phyloP scores from a whole-genome alignment of 2,113 vertebrate species.

The Xenopus laevis region DNA sequence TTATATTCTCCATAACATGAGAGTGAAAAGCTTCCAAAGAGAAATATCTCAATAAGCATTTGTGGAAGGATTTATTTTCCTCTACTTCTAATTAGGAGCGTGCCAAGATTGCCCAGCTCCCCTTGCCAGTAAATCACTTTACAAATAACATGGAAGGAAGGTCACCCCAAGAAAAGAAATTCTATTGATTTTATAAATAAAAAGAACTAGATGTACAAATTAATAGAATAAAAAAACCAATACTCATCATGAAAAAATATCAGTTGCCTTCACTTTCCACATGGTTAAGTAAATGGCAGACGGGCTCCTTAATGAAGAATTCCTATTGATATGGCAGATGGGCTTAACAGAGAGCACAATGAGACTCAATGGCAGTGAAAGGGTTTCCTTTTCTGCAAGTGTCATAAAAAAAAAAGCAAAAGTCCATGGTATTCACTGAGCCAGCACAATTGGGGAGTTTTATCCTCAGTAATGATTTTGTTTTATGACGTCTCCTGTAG shows the following conservation, averaged over 20 bases:
- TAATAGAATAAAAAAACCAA: not conserved
- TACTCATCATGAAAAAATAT: not conserved
- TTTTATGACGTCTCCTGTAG: conserved; percentile 39
- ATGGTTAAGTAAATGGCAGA: conserved; percentile 9
- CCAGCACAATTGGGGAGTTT: conserved; percentile 36
- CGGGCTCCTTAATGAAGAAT: conserved; percentile 7
- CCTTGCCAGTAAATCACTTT: no score
- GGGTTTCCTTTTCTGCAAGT: conserved; percentile 28
- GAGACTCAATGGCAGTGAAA: conserved; percentile 19
- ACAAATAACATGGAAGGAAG: no score
- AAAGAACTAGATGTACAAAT: no score
- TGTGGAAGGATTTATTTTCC: no score
- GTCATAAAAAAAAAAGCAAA: conserved; percentile 15
- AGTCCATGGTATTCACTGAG: conserved; percentile 34
- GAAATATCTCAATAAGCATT: no score
- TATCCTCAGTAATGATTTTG: conserved; percentile 35
- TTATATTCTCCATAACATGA: no score
- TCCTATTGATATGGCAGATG: conserved; percentile 11
- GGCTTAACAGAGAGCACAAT: conserved; percentile 16
- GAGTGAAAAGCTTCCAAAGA: no score
- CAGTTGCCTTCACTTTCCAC: not conserved
- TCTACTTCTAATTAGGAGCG: no score
- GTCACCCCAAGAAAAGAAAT: no score
- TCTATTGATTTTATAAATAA: no score
- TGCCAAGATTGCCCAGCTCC: no score